Evolutionary conservation across 2,113 vertebrate genomes (phyloP), one percentile per base, ranked within the genome.

Genomic region (Miniopterus natalensis): DNA sequence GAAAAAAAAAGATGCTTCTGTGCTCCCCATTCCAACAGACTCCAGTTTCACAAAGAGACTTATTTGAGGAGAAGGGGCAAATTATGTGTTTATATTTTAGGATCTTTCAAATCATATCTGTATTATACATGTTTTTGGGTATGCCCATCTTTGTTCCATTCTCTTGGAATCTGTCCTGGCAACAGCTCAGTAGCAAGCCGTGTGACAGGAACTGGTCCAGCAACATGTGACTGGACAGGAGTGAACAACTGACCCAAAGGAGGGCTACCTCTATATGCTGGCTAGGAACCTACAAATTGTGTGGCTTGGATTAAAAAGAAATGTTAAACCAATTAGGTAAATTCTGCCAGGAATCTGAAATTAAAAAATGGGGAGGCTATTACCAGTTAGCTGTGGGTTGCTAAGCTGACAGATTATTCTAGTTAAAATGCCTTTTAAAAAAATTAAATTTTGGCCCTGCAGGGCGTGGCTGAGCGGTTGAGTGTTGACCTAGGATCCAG

Each of bases 271-370:
- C 14, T 77, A n/a, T 42, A 12, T 17, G 17, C 31, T 65, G 61
- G 45, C 36, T 61, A 78, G 70, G 80, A 84, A 83, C 51, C 36
- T 84, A 23, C 11, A 74, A 40, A n/a, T 20, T 53, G 31, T 87
- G 29, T 5, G 18, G n/a, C 21, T 61, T 84, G 80, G 55, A 8
- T 84, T 96, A 40, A 71, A 89, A 90, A 85, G 85, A n/a, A 66
- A 55, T 45, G 15, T 53, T 61, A 94, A 66, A 15, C 17, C 61
- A 75, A 63, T 81, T 40, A 68, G 85, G 88, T 12, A 77, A 68
- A 68, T 6, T 66, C 49, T 17, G 53, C 18, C 40, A 74, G 65
- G 51, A 94, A 77, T 77, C 12, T 49, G 42, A 83, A 68, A 61
- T 84, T 83, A 59, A 84, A 88, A 84, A 87, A 80, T 80, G 20